phyloP scores from a whole-genome alignment of 2,888 invertebrate species.

The Idaea dimidiata region DNA sequence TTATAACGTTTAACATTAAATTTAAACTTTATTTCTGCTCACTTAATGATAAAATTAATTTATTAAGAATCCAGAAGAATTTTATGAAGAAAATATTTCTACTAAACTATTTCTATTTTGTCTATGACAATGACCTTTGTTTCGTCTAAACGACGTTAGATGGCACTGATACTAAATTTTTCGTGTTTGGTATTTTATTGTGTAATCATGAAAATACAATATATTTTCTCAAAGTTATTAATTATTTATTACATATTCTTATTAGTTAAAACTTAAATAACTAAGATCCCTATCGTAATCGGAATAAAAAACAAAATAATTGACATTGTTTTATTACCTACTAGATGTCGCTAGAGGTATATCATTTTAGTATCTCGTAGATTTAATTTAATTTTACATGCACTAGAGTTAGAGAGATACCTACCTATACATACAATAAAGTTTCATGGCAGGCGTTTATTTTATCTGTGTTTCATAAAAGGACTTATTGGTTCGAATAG shows the following conservation, averaged over 20 bases:
- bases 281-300: too few relatives aligned
- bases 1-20: neutral
- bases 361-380: neutral
- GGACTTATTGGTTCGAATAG: too few relatives aligned
- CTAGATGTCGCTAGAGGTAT: conserved; percentile 12
- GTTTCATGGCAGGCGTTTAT: too few relatives aligned
- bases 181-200: too few relatives aligned
- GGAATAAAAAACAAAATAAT: too few relatives aligned
- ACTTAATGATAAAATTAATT: neutral
- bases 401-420: too few relatives aligned
- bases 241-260: too few relatives aligned
- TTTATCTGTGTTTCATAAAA: too few relatives aligned
- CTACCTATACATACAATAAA: too few relatives aligned
- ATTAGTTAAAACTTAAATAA: too few relatives aligned
- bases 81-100: neutral
- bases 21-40: neutral
- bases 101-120: neutral
- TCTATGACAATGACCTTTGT: conserved; percentile 1
- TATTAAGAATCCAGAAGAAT: neutral
- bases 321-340: conserved; percentile 5
- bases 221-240: too few relatives aligned
- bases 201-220: too few relatives aligned
- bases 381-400: neutral
- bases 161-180: neutral
- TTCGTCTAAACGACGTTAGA: conserved; percentile 10